Evolutionary conservation across 2,113 vertebrate genomes (phyloP).

Genomic region (Trochalopteron elliotii): DNA sequence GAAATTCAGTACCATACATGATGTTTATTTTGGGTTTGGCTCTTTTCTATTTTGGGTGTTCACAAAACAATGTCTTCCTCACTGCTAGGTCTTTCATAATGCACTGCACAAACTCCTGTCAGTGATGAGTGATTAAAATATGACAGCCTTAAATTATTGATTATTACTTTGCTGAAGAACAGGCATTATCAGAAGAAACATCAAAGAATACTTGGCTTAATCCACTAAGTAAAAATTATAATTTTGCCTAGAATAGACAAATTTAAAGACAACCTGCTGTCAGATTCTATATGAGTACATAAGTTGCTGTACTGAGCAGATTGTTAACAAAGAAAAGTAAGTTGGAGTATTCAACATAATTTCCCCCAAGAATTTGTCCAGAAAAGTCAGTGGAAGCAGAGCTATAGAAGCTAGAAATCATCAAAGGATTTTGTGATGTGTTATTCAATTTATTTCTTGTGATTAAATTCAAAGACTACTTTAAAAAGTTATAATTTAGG

Average conservation of each 20-base stretch:
- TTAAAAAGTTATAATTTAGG: not conserved
- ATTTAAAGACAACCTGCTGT: not conserved
- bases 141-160: not conserved
- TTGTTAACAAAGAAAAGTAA: not conserved
- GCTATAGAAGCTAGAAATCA: not conserved
- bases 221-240: not conserved
- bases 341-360: not conserved
- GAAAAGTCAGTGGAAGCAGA: not conserved
- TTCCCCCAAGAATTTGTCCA: not conserved
- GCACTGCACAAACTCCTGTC: not conserved
- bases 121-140: not conserved
- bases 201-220: not conserved
- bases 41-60: constrained; percentile 52
- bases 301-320: not conserved
- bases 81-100: constrained; percentile 70
- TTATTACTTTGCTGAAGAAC: not conserved
- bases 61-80: constrained; percentile 68
- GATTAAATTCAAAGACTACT: not conserved
- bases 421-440: not conserved
- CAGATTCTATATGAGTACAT: not conserved
- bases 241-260: not conserved
- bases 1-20: not conserved
- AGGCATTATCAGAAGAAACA: not conserved
- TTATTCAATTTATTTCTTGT: not conserved
- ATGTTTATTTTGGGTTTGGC: constrained; percentile 53